A percentile compares a stretch with the other conserved stretches of the same genome.
Evolutionary conservation across 1,140 invertebrate genomes (phyloP).

Genomic region (Phymastichus coffea): DNA sequence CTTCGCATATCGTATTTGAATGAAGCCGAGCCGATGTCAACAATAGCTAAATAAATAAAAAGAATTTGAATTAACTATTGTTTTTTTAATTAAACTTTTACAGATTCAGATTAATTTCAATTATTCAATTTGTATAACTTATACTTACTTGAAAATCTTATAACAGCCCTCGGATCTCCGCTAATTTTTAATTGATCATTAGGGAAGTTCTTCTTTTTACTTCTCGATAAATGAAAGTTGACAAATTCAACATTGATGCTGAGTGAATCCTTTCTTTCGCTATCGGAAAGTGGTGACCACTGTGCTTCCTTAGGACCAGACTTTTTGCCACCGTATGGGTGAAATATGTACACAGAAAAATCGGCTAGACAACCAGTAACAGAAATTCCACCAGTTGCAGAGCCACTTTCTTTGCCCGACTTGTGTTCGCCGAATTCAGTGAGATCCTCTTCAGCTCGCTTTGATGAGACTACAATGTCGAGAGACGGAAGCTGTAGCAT

Average conservation of each 20-base stretch:
- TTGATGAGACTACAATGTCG: constrained; percentile 90
- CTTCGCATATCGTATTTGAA: constrained; percentile 99
- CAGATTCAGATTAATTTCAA: too few species aligned
- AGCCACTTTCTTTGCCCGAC: constrained; percentile 53
- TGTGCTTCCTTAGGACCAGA: constrained; percentile 78
- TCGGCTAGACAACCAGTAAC: constrained; percentile 93
- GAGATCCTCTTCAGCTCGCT: constrained; percentile 75
- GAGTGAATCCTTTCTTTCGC: constrained; percentile 90
- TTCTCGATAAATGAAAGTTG: constrained; percentile 90
- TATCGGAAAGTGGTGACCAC: constrained; percentile 83
- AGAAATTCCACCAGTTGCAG: constrained; percentile 82
- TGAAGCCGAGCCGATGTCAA: constrained; percentile 95
- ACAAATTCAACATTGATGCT: constrained; percentile 97
- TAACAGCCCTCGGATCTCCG: constrained; percentile 64
- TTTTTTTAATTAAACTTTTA: constrained; percentile 9
- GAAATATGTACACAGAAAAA: constrained; percentile 97
- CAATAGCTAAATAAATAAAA: constrained; percentile 70
- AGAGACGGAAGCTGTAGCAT: constrained; percentile 93
- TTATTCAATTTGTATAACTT: too few species aligned
- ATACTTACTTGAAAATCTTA: constrained; percentile 90
- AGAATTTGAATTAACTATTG: constrained; percentile 12
- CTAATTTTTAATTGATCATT: constrained; percentile 54
- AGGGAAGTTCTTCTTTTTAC: constrained; percentile 79
- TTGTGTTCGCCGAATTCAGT: constrained; percentile 61
- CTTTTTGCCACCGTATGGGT: constrained; percentile 91